phyloP scores from a whole-genome alignment of 2,888 invertebrate genomes.

The Lissocephala sabroskyi region DNA sequence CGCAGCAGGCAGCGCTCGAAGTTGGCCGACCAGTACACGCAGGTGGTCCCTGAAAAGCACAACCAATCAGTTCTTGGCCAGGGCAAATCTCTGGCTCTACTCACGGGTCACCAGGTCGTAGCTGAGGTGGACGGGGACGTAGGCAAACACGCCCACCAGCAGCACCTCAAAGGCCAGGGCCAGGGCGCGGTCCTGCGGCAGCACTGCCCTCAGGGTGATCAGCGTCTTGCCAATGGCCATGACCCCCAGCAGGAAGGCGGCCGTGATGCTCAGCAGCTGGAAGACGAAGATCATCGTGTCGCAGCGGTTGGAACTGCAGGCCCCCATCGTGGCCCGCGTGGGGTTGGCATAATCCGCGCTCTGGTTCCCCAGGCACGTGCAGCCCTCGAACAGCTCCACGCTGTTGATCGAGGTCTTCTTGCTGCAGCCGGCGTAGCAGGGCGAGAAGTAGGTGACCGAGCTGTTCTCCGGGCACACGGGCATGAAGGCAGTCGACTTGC shows the following conservation, averaged over 20 bases:
- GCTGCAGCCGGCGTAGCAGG: slow-evolving; percentile 83
- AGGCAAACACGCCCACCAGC: slow-evolving; percentile 75
- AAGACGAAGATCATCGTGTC: slow-evolving; percentile 74
- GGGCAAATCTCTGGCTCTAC: slow-evolving; percentile 16
- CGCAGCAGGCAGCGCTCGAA: slow-evolving; percentile 72
- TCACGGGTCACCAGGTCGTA: slow-evolving; percentile 77
- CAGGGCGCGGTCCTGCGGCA: slow-evolving; percentile 77
- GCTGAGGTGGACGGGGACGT: slow-evolving; percentile 77
- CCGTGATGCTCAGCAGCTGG: slow-evolving; percentile 72
- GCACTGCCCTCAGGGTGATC: slow-evolving; percentile 75
- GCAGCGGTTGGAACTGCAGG: slow-evolving; percentile 74
- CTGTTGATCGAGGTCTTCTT: slow-evolving; percentile 71
- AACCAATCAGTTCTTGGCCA: too few relatives aligned
- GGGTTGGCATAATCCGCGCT: slow-evolving; percentile 31
- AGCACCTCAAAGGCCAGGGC: slow-evolving; percentile 76
- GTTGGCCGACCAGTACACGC: slow-evolving; percentile 73
- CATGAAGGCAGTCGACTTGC: slow-evolving; percentile 74
- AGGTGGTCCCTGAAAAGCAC: slow-evolving; percentile 68
- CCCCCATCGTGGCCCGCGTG: slow-evolving; percentile 73
- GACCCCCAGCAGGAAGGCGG: slow-evolving; percentile 70
- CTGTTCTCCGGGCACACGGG: slow-evolving; percentile 78
- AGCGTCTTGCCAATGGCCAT: slow-evolving; percentile 73
- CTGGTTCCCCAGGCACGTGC: slow-evolving; percentile 73
- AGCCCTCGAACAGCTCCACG: slow-evolving; percentile 73
- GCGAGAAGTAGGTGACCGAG: slow-evolving; percentile 78